Evolutionary conservation across 1,140 invertebrate genomes (phyloP).

Genomic region (Sycophila sp.): DNA sequence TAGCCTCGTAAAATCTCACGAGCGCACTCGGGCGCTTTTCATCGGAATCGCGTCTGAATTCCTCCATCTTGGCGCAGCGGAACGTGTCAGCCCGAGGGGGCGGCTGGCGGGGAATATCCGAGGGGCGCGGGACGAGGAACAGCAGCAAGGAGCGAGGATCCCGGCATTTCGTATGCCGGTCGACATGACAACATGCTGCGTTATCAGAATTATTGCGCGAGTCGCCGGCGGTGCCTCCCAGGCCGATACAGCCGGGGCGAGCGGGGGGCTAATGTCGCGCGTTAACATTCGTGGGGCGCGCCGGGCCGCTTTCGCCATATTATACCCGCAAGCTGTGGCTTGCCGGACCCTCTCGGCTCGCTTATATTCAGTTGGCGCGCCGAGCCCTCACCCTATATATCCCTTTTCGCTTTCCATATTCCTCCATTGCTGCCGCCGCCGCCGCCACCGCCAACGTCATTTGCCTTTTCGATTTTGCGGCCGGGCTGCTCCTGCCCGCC

Average conservation of each 20-base stretch:
- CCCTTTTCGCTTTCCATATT: neutral
- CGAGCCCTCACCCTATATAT: neutral
- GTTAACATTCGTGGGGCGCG: slow-evolving; percentile 64
- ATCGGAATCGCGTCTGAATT: slow-evolving; percentile 13
- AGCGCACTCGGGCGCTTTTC: neutral
- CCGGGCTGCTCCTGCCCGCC: too few relatives aligned
- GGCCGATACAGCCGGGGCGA: slow-evolving; percentile 4
- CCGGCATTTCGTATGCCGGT: slow-evolving; percentile 61
- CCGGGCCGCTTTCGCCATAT: slow-evolving; percentile 47
- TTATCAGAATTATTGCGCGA: slow-evolving; percentile 66
- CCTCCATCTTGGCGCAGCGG: slow-evolving; percentile 43
- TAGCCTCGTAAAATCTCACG: neutral
- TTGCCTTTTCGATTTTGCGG: neutral
- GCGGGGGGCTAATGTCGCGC: slow-evolving; percentile 58
- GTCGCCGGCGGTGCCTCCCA: slow-evolving; percentile 14
- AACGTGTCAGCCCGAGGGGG: too few relatives aligned
- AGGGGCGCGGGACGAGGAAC: slow-evolving; percentile 24
- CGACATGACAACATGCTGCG: slow-evolving; percentile 66
- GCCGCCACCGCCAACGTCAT: too few relatives aligned
- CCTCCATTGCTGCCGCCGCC: neutral
- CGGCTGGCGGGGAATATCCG: neutral
- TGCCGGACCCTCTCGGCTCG: slow-evolving; percentile 37
- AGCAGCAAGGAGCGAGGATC: slow-evolving; percentile 22
- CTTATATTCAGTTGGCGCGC: neutral
- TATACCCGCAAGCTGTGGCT: slow-evolving; percentile 61